Percentiles rank a stretch among this genome's conserved stretches.
These are phyloP conservation scores for Odontophorus gujanensis DNA, from an alignment of 2,113 vertebrate species.

Conservation along the genomic window DNA sequence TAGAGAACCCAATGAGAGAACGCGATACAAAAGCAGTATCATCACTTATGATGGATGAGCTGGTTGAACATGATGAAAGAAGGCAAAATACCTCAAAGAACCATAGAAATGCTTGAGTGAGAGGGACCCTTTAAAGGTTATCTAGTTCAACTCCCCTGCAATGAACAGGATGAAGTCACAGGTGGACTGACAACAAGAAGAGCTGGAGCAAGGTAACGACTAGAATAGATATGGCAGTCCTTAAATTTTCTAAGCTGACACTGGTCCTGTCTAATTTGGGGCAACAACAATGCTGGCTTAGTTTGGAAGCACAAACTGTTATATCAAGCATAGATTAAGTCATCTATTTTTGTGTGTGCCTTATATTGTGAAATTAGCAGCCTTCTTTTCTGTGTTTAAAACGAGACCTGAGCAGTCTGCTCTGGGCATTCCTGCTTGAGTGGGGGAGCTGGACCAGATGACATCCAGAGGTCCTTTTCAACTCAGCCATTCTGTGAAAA, in stretches of 20 bases:
- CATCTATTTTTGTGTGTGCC: background rate
- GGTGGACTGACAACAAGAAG: background rate
- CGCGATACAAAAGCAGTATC: fast-evolving
- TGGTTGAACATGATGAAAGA: background rate
- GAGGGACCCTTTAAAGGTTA: too few relatives aligned
- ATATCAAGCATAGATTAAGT: background rate
- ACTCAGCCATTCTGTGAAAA: background rate
- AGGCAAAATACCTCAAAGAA: background rate
- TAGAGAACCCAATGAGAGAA: background rate
- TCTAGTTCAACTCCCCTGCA: too few relatives aligned
- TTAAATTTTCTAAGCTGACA: too few relatives aligned
- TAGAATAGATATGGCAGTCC: background rate
- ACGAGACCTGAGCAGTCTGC: background rate
- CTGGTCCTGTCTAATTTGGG: background rate
- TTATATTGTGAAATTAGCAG: background rate
- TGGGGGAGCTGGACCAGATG: background rate
- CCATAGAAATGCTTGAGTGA: too few relatives aligned
- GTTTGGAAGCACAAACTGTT: background rate
- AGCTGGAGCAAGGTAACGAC: background rate
- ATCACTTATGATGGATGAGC: background rate
- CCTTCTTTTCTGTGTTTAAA: background rate
- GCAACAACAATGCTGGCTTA: background rate
- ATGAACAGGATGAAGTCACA: too few relatives aligned
- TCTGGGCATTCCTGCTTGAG: background rate
- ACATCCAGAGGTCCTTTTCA: background rate